Percentiles rank a stretch among this genome's conserved stretches.
Evolutionary conservation across 1,140 invertebrate species (phyloP).

Genomic region (Coptotermes formosanus): DNA sequence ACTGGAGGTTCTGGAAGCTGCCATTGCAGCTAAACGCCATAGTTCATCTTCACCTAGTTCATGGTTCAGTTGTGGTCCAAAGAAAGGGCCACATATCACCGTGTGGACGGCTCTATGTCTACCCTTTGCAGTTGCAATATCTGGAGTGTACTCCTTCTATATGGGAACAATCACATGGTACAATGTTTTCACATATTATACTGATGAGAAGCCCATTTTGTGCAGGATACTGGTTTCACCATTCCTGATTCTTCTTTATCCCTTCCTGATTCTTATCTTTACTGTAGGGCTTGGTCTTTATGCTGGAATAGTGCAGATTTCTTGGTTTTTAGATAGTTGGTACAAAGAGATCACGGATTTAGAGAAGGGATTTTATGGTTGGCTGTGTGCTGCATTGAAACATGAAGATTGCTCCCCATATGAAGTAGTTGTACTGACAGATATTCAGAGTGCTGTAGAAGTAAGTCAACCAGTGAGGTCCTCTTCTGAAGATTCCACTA

Average conservation of each 20-base stretch:
- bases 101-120: conserved; percentile 63
- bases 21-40: conserved; percentile 53
- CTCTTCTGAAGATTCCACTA: conserved; percentile 33
- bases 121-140: conserved; percentile 63
- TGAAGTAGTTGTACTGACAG: conserved; percentile 50
- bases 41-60: conserved; percentile 18
- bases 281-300: conserved; percentile 65
- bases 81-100: conserved; percentile 64
- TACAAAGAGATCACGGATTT: conserved; percentile 68
- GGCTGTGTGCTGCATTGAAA: conserved; percentile 66
- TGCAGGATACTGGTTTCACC: conserved; percentile 63
- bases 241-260: conserved; percentile 67
- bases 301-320: conserved; percentile 65
- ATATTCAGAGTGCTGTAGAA: conserved; percentile 32
- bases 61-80: conserved; percentile 32
- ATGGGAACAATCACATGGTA: conserved; percentile 76
- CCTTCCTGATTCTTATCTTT: conserved; percentile 65
- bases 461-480: conserved; percentile 16
- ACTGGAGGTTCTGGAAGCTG: conserved; percentile 64
- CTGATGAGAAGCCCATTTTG: conserved; percentile 63
- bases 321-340: conserved; percentile 67
- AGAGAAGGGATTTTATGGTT: conserved; percentile 78
- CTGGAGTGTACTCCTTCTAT: conserved; percentile 68
- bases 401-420: conserved; percentile 72
- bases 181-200: conserved; percentile 69